Evolutionary conservation across 2,113 vertebrate species (phyloP).

Genomic region (Fregetta grallaria): DNA sequence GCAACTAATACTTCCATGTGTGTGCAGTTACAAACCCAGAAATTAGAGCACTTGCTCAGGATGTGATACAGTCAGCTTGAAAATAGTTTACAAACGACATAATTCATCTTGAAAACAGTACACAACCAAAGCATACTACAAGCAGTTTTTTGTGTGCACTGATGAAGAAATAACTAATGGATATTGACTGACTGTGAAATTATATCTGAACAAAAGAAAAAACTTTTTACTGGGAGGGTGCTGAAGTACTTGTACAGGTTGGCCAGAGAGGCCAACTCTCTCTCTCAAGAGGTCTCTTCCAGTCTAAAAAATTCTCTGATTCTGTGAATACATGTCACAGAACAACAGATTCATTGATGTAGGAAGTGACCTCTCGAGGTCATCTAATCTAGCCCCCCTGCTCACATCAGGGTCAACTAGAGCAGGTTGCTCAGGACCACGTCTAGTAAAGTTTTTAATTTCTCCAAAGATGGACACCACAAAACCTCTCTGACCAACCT

Average conservation of each 20-base stretch:
- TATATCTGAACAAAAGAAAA: not conserved
- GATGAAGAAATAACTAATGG: not conserved
- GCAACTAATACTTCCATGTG: not conserved
- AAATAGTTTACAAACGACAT: not conserved
- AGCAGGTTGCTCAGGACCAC: not conserved
- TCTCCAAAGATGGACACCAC: not conserved
- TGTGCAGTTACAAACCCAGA: not conserved
- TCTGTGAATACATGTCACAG: not conserved
- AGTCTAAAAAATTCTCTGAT: not conserved
- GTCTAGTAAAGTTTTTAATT: not conserved
- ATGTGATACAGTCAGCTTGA: not conserved
- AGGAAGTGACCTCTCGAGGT: not conserved
- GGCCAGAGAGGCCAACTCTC: not conserved
- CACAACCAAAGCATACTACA: not conserved
- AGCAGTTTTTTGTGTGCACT: not conserved
- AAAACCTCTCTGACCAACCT: not conserved
- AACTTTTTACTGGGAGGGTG: not conserved
- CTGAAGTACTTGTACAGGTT: not conserved
- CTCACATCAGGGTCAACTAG: not conserved
- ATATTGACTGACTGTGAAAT: not conserved
- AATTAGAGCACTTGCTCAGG: not conserved
- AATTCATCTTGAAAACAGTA: not conserved
- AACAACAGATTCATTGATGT: not conserved
- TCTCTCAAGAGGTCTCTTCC: not conserved
- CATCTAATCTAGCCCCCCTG: not conserved